A percentile compares a stretch with the other conserved stretches of the same genome.
phyloP scores from a whole-genome alignment of 2,113 vertebrate genomes.

The Colinus virginianus region DNA sequence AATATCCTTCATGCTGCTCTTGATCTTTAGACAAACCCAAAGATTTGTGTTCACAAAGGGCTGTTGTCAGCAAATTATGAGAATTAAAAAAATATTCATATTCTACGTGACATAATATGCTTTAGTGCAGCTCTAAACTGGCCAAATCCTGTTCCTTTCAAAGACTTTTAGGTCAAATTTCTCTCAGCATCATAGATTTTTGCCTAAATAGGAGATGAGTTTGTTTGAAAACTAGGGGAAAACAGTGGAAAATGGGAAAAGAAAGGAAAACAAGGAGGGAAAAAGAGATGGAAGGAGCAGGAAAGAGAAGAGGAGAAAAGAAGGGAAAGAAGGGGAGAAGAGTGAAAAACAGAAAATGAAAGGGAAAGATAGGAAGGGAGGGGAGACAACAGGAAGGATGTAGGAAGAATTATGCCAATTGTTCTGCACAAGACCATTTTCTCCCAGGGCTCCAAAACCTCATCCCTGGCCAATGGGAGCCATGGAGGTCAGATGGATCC shows the following conservation, averaged over 20 bases:
- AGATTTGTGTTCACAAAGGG: background rate
- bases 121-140: background rate
- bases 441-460: background rate
- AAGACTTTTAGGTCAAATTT: fast-evolving
- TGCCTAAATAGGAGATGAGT: background rate
- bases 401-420: too few species aligned
- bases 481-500: background rate
- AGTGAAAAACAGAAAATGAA: too few species aligned
- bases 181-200: background rate
- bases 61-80: background rate
- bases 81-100: background rate
- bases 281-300: too few species aligned
- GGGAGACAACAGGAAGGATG: too few species aligned
- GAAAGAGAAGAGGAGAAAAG: too few species aligned
- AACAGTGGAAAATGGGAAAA: too few species aligned
- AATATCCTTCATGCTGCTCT: background rate
- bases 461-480: background rate
- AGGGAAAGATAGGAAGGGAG: too few species aligned
- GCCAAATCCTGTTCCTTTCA: background rate
- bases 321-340: too few species aligned
- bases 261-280: too few species aligned
- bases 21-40: constrained; percentile 23
- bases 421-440: background rate
- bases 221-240: background rate
- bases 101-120: background rate